Conservation (phyloP, 1,140 invertebrate species). For the Geopemphigus sp. region DNA sequence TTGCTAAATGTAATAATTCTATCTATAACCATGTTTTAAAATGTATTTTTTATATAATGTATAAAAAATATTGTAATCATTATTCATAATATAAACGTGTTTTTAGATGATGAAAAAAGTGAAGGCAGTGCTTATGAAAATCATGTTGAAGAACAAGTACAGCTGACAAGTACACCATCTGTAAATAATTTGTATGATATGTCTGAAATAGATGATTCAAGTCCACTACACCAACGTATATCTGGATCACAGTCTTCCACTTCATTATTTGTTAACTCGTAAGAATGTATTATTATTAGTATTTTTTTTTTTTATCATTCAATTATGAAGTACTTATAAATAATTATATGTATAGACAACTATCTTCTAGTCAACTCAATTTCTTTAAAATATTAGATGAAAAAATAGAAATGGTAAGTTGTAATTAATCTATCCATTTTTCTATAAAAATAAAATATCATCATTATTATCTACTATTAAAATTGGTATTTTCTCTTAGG, state of each 20-base stretch:
- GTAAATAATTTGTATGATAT: slow-evolving; percentile 42
- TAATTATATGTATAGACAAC: slow-evolving; percentile 66
- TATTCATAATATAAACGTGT: neutral
- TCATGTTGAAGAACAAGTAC: slow-evolving; percentile 37
- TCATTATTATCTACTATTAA: slow-evolving; percentile 1
- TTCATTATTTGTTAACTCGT: slow-evolving; percentile 44
- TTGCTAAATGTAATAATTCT: no score
- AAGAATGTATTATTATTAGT: neutral
- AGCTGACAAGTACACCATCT: slow-evolving; percentile 46
- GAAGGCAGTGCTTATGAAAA: slow-evolving; percentile 41
- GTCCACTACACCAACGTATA: slow-evolving; percentile 35
- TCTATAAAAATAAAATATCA: neutral
- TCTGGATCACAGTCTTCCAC: slow-evolving; percentile 4
- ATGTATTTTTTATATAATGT: no score
- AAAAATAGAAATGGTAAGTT: slow-evolving; percentile 81
- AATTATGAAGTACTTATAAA: slow-evolving; percentile 41
- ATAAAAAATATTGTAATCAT: no score
- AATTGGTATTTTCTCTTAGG: neutral
- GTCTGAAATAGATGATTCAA: slow-evolving; percentile 40
- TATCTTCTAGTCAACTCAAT: slow-evolving; percentile 80
- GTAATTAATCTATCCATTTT: neutral
- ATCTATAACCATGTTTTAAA: no score
- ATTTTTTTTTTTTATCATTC: slow-evolving; percentile 4
- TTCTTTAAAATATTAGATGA: slow-evolving; percentile 89
- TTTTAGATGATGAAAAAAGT: slow-evolving; percentile 46